Evolutionary conservation across 2,113 vertebrate species (phyloP).

Genomic region (Prietella phreatophila): DNA sequence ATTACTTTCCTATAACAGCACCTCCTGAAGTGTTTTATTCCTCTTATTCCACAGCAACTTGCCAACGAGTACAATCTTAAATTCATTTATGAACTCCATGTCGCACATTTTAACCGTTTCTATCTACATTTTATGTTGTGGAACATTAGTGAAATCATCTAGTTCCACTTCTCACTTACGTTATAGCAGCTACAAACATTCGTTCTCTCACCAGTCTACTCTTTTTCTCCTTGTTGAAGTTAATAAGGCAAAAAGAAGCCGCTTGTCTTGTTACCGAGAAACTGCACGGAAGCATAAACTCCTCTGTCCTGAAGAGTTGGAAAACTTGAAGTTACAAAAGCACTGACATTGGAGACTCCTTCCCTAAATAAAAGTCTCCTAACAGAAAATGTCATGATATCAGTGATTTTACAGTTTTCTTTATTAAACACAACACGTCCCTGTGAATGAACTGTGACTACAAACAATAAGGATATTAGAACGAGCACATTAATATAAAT

Average conservation of each 20-base stretch:
- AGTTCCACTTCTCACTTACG: not conserved
- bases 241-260: not conserved
- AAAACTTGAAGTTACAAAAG: not conserved
- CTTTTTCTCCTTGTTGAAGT: not conserved
- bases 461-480: no score
- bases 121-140: not conserved
- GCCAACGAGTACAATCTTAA: not conserved
- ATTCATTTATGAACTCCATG: not conserved
- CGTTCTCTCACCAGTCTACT: not conserved
- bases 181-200: not conserved
- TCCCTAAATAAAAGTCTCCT: not conserved
- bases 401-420: not conserved
- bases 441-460: no score
- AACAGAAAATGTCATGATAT: not conserved
- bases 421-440: not conserved
- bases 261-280: not conserved
- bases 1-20: not conserved
- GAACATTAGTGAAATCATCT: no score
- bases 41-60: not conserved
- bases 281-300: not conserved
- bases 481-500: no score
- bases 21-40: not conserved
- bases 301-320: not conserved
- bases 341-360: not conserved
- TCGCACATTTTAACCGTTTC: not conserved